Percentiles rank a stretch among this genome's conserved stretches.
phyloP scores from a whole-genome alignment of 2,888 invertebrate genomes.

The Drymonia ruficornis region DNA sequence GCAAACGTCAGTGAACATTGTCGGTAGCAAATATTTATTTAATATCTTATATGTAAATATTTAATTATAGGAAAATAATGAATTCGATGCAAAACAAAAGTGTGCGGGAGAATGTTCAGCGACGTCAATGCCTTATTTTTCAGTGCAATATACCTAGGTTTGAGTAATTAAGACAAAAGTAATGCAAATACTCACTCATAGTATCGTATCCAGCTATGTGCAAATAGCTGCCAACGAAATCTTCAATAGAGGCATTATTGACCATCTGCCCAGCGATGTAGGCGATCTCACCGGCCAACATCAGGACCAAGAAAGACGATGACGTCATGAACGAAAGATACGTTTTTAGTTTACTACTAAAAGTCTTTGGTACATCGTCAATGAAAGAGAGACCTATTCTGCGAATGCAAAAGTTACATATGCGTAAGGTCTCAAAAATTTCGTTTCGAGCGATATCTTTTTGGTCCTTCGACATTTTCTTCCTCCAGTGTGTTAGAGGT shows the following conservation, averaged over 20 bases:
- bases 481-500: conserved; percentile 6
- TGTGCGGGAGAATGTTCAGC: too few relatives aligned
- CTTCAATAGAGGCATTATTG: conserved; percentile 53
- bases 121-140: too few relatives aligned
- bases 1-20: too few relatives aligned
- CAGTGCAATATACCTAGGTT: too few relatives aligned
- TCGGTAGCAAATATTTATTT: too few relatives aligned
- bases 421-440: conserved; percentile 51
- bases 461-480: conserved; percentile 19
- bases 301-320: conserved; percentile 45
- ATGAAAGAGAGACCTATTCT: conserved; percentile 58
- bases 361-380: conserved; percentile 43
- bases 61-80: too few relatives aligned
- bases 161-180: too few relatives aligned
- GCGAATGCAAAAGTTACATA: conserved; percentile 58
- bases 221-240: conserved; percentile 58
- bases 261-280: conserved; percentile 51
- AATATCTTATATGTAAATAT: too few relatives aligned
- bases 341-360: conserved; percentile 36
- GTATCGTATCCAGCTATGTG: conserved; percentile 68
- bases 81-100: too few relatives aligned
- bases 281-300: conserved; percentile 54
- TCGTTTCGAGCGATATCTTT: conserved; percentile 43
- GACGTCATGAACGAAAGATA: conserved; percentile 42
- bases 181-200: conserved; percentile 56